Evolutionary conservation across 2,888 invertebrate species (phyloP).

Genomic region (Caenorhabditis sinica): DNA sequence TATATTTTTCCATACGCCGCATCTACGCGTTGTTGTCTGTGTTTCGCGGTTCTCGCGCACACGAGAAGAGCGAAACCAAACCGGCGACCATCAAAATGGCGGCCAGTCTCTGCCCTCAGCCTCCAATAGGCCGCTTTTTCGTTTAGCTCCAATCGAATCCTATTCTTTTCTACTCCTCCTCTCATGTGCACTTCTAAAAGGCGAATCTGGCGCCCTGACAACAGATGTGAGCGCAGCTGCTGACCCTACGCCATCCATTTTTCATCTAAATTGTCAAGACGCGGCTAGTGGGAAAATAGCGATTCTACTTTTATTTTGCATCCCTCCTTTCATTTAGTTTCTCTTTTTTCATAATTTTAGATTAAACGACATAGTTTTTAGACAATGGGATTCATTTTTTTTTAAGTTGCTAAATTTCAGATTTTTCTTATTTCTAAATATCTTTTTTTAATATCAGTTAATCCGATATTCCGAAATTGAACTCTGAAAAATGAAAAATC

Average conservation of each 20-base stretch:
- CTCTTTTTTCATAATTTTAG: too few relatives aligned
- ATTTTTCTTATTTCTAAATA: too few relatives aligned
- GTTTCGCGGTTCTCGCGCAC: slow-evolving; percentile 58
- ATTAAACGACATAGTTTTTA: too few relatives aligned
- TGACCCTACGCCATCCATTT: slow-evolving; percentile 25
- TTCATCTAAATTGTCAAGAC: slow-evolving; percentile 30
- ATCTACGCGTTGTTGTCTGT: slow-evolving; percentile 52
- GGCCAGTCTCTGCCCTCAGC: slow-evolving; percentile 42
- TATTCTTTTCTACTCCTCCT: neutral
- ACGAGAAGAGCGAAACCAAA: slow-evolving; percentile 42
- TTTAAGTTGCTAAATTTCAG: too few relatives aligned
- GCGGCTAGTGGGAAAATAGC: slow-evolving; percentile 29
- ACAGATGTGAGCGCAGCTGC: slow-evolving; percentile 60
- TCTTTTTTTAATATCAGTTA: too few relatives aligned
- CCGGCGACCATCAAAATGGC: slow-evolving; percentile 61
- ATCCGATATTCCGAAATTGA: too few relatives aligned
- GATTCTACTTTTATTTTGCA: neutral
- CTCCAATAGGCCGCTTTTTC: slow-evolving; percentile 41
- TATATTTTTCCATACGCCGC: slow-evolving; percentile 20
- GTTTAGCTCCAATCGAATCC: slow-evolving; percentile 42
- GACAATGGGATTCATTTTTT: too few relatives aligned
- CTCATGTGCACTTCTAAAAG: slow-evolving; percentile 33
- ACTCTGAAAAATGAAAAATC: too few relatives aligned
- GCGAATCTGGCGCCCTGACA: slow-evolving; percentile 45
- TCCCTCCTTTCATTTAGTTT: neutral